These are phyloP conservation scores for Panonychus citri DNA, from an alignment of 1,140 invertebrate genomes.

Conservation along the genomic window DNA sequence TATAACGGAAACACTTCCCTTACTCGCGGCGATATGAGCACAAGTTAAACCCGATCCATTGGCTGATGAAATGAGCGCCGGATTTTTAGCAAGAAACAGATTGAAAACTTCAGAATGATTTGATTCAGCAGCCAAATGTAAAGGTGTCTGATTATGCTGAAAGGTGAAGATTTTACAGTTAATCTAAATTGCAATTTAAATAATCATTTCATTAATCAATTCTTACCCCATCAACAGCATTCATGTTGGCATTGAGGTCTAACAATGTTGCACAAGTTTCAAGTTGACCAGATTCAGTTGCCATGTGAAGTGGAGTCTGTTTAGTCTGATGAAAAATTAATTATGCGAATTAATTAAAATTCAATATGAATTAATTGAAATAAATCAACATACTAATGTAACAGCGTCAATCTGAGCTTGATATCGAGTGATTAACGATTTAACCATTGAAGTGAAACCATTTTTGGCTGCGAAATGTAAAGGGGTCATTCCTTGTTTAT, in stretches of 20 bases:
- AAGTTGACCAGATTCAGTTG: constrained; percentile 72
- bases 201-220: constrained; percentile 18
- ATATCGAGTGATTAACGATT: constrained; percentile 74
- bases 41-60: constrained; percentile 92
- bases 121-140: constrained; percentile 73
- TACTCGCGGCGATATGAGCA: constrained; percentile 94
- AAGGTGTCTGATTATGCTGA: constrained; percentile 34
- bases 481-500: constrained; percentile 50
- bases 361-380: background rate
- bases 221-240: constrained; percentile 77
- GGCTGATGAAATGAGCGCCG: constrained; percentile 74
- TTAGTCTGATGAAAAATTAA: constrained; percentile 21
- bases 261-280: constrained; percentile 81
- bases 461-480: constrained; percentile 63
- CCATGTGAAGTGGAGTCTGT: constrained; percentile 32
- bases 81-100: constrained; percentile 83
- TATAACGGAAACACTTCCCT: constrained; percentile 91
- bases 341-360: background rate
- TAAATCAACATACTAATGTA: constrained; percentile 38
- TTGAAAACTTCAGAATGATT: constrained; percentile 96
- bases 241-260: constrained; percentile 85
- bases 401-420: constrained; percentile 81
- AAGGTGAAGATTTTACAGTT: background rate
- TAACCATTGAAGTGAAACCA: constrained; percentile 65
- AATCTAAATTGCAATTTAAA: background rate